phyloP scores from a whole-genome alignment of 1,140 invertebrate genomes.

The Drosophila bocki region DNA sequence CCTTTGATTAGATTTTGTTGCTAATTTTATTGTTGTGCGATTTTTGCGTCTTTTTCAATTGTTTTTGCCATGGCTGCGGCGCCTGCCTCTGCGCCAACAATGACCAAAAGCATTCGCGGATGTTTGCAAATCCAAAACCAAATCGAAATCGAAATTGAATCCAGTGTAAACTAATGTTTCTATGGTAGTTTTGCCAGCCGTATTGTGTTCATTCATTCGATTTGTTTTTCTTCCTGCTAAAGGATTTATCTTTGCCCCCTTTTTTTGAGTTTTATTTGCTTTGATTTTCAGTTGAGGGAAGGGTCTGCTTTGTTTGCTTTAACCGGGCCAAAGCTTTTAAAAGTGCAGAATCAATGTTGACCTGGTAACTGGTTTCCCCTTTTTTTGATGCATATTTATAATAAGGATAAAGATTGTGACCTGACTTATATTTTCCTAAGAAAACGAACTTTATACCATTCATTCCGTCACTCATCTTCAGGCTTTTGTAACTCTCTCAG shows the following conservation, averaged over 20 bases:
- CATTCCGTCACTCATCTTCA: conserved; percentile 17
- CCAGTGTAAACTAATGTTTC: conserved; percentile 23
- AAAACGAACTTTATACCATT: conserved; percentile 2
- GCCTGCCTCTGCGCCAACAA: not conserved
- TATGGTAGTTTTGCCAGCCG: not conserved
- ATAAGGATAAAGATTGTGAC: not conserved
- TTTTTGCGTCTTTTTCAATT: conserved; percentile 61
- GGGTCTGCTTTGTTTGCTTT: not conserved
- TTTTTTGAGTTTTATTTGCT: conserved; percentile 2
- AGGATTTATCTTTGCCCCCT: conserved; percentile 11
- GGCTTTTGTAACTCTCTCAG: not conserved
- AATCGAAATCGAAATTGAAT: conserved; percentile 35
- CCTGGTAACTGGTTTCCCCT: conserved; percentile 3
- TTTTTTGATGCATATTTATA: not conserved
- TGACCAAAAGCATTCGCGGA: conserved; percentile 19
- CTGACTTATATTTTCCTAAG: not conserved
- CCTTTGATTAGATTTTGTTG: conserved; percentile 77
- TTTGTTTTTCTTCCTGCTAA: conserved; percentile 19
- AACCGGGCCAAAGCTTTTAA: not conserved
- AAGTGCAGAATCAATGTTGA: conserved; percentile 34
- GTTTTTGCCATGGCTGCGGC: conserved; percentile 31
- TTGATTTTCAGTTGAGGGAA: conserved; percentile 1
- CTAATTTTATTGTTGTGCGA: conserved; percentile 68
- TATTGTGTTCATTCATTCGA: conserved; percentile 26
- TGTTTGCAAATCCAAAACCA: conserved; percentile 9